Base-by-base conservation (phyloP, 2,797 vertebrate genomes). In the Phoebastria nigripes region DNA sequence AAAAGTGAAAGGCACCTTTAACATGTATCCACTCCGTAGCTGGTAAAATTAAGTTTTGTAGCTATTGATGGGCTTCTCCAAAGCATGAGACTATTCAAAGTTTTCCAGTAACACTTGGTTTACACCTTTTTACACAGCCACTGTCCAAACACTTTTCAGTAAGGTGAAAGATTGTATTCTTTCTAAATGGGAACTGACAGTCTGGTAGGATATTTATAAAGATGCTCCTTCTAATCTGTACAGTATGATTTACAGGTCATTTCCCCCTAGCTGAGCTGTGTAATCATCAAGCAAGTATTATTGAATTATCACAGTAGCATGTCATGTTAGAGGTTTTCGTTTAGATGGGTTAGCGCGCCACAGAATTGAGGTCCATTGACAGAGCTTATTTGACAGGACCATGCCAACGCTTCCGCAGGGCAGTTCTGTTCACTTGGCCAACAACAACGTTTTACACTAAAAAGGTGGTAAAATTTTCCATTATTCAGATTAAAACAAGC, bases 231-330 rank as follows among this genome's bases (percentile, higher is more conserved):
- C 80, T 94, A 70, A 90, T 93, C 77, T 73, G 31, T 39, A 37
- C 17, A 41, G 82, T 76, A 54, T 86, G 81, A 96, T 96, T 92
- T 79, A 94, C 88, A 92, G 88, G 93, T 89, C 66, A 77, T 95
- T 93, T 89, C 81, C n/a, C 85, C 26, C 83, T 72, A 52, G 55
- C 67, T 90, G 90, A 89, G 73, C 82, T 85, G 71, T 82, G 82
- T 88, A 89, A 94, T 87, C 88, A 91, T 69, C 56, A 69, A 73
- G 74, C 44, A 73, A 90, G 52, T 21, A 49, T 85, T 95, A 90
- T 3, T 83, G 87, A 94, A 93, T 95, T 93, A 94, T 51, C 93
- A 87, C 71, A 91, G 89, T 21, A 89, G 71, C 59, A 61, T 9
- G 41, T 49, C 11, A 4, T 4, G 73, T 83, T 82, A 86, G 58